Base-by-base conservation (phyloP, 2,113 vertebrate genomes). In the Fulmarus glacialis region DNA sequence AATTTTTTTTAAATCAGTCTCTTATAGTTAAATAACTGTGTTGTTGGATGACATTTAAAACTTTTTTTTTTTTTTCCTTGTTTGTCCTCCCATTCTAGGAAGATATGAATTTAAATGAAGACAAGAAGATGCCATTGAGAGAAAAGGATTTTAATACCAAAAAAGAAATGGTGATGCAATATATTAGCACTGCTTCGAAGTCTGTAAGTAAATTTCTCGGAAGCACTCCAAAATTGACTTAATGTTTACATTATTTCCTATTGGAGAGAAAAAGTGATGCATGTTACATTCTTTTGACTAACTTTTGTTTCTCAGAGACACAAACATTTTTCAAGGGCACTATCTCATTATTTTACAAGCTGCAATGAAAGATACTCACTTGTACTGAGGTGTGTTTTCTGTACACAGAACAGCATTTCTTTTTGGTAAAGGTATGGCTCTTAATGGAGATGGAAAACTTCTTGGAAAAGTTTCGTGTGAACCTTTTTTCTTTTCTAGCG, bases 51-150 rank as follows among this genome's bases (percentile, higher is more conserved):
- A 26, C 15, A 45, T 70, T 52, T 93, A 63, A 73, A 78, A 48
- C 9, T 30, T 87, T 50, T 96, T 82, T 55, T 80, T 85, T 75
- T 95, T 30, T 95, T 77, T 93, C 96, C 97, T 43, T 43, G 15
- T 43, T 43, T 43, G 14, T 45, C 17, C 9, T 63, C 12, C 19
- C 26, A 64, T 91, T 94, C n/a, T 97, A 99, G 99, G 99, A 99
- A 98, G 99, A 99, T 98, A 99, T 99, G 99, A 99, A 99, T 98
- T 98, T 99, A 98, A 99, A 99, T 97, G 99, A 99, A 98, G 99
- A 99, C 87, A 99, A 99, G 97, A 99, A 99, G 97, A 98, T 98
- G 96, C 99, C 99, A 78, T 97, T 99, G 97, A 98, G 99, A 96
- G 99, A 99, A 95, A 99, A 99, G 79, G 99, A 99, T 97, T 98